phyloP scores from a whole-genome alignment of 2,797 vertebrate genomes.

The Esox masquinongy region DNA sequence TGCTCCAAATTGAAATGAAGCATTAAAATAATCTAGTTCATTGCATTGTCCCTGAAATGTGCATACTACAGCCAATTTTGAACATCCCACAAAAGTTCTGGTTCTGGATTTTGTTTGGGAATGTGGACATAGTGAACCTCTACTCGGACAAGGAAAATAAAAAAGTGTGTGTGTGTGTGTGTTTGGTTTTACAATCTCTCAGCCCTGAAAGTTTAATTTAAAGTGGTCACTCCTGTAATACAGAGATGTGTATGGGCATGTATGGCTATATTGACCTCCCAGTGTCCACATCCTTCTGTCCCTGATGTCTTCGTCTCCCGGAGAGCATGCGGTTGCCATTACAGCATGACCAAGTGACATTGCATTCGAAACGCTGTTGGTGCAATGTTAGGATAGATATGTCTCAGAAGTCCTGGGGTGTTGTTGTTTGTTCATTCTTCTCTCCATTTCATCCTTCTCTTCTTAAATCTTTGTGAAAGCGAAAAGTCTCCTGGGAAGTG shows the following conservation, averaged over 20 bases:
- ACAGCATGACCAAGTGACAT: constrained; percentile 24
- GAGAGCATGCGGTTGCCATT: constrained; percentile 56
- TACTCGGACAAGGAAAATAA: neutral
- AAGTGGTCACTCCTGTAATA: neutral
- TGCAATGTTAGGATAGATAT: constrained; percentile 7
- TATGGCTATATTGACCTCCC: constrained; percentile 25
- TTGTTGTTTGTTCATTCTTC: constrained; percentile 21
- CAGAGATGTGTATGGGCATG: constrained; percentile 13
- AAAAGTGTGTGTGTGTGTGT: neutral
- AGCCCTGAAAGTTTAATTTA: neutral
- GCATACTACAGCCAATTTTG: neutral
- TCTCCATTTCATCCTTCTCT: constrained; percentile 23
- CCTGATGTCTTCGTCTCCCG: constrained; percentile 31
- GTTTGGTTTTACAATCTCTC: neutral
- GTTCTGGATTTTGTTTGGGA: neutral
- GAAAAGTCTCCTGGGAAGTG: neutral
- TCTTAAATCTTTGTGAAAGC: constrained; percentile 33
- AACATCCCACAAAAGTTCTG: neutral
- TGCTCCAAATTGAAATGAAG: neutral
- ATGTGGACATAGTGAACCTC: neutral
- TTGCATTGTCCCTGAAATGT: neutral
- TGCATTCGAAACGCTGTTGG: constrained; percentile 7
- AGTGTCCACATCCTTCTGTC: constrained; percentile 22
- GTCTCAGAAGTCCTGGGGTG: constrained; percentile 16
- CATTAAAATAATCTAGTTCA: neutral